Evolutionary conservation across 2,888 invertebrate species (phyloP).

Genomic region (Nycteola revayana): DNA sequence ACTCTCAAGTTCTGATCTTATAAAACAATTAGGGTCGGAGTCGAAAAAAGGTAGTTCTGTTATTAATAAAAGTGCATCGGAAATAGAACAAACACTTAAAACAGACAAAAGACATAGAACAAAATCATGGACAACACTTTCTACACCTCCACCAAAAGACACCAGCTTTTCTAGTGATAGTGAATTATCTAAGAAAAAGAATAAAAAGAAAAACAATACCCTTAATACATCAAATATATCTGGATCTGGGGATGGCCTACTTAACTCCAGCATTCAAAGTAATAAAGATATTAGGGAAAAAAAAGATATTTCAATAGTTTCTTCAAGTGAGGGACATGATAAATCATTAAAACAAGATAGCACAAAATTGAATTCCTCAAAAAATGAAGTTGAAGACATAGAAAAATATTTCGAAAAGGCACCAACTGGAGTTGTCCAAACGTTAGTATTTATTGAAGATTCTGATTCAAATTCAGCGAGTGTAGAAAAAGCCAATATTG

Average conservation of each 20-base stretch:
- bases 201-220: constrained; percentile 21
- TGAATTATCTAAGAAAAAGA: constrained; percentile 44
- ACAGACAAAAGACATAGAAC: constrained; percentile 54
- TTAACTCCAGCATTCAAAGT: constrained; percentile 12
- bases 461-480: constrained; percentile 52
- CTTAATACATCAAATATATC: constrained; percentile 15
- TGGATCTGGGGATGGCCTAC: constrained; percentile 23
- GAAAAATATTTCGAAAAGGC: constrained; percentile 44
- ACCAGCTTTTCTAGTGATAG: constrained; percentile 52
- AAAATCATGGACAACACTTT: constrained; percentile 55
- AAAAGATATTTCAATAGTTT: constrained; percentile 3
- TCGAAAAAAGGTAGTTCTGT: constrained; percentile 27
- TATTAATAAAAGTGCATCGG: constrained; percentile 54
- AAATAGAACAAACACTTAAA: constrained; percentile 30
- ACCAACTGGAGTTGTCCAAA: constrained; percentile 40
- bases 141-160: constrained; percentile 27
- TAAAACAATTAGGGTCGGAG: constrained; percentile 39
- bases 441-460: constrained; percentile 57
- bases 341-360: too few relatives aligned
- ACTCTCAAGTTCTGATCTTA: constrained; percentile 37
- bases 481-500: constrained; percentile 24
- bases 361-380: too few relatives aligned
- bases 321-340: too few relatives aligned
- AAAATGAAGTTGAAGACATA: too few relatives aligned
- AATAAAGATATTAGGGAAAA: constrained; percentile 1